A percentile compares a stretch with the other conserved stretches of the same genome.
These are phyloP conservation scores for Pheosia tremula DNA, from an alignment of 2,888 invertebrate genomes.

Conservation along the genomic window DNA sequence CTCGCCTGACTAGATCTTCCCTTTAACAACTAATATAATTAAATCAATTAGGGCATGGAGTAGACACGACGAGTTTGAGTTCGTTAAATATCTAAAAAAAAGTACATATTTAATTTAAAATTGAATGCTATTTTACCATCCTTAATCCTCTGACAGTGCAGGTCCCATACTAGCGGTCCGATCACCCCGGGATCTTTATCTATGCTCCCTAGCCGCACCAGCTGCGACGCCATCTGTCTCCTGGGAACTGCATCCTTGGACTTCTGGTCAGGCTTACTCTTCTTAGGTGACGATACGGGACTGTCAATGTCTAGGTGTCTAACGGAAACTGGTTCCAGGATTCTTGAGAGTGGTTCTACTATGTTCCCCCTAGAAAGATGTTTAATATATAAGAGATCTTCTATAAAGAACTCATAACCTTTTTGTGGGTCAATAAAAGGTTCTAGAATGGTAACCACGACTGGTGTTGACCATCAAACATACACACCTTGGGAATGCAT, in stretches of 20 bases:
- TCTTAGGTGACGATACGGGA: conserved; percentile 57
- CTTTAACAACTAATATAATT: no score
- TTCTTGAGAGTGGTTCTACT: conserved; percentile 91
- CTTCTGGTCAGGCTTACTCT: conserved; percentile 33
- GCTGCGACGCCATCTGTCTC: conserved; percentile 75
- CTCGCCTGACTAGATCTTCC: no score
- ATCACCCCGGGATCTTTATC: conserved; percentile 93
- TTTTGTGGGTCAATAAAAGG: no score
- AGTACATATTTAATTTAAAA: no score
- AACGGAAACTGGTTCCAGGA: conserved; percentile 91
- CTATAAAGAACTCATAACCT: no score
- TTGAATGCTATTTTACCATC: conserved; percentile 63
- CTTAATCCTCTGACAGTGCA: conserved; percentile 88
- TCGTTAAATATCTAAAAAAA: no score
- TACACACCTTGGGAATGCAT: conserved; percentile 90
- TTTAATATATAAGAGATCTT: no score
- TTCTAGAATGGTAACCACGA: no score
- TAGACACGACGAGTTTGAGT: no score
- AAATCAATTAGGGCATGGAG: no score
- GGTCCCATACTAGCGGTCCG: conserved; percentile 93
- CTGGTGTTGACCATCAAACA: no score
- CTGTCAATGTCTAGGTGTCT: conserved; percentile 87
- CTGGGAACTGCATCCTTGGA: conserved; percentile 62
- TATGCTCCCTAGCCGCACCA: conserved; percentile 88
- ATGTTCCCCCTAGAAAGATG: conserved; percentile 84